Evolutionary conservation across 2,888 invertebrate genomes (phyloP), one percentile per base, ranked within the genome.

Genomic region (Parochlus steinenii): DNA sequence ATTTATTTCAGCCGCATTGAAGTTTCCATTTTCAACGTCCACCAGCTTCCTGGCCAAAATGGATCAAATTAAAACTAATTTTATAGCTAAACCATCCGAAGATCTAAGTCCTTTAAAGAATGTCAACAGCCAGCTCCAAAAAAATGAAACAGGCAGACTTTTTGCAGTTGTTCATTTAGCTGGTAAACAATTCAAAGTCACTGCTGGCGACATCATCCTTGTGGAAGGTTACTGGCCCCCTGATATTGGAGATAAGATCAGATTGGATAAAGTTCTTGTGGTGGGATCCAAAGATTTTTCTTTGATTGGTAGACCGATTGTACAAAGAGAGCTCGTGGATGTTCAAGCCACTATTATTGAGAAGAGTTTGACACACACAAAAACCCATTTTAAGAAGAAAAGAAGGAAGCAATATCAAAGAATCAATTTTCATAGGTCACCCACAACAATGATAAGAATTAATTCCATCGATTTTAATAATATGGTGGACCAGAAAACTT

Each of bases 171-270:
- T 90, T 2, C 77, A 85, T 46, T 46, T 89, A 12, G 64, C 74
- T 40, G 86, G 86, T 8, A 82, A 78, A 55, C 89, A 89, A 49
- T 82, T 76, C 58, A 78, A 85, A 57, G 66, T 90, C 0, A 85
- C 86, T 0, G 66, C 74, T 39, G 85, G 80, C n/a, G 90, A 90
- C 57, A 61, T 89, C 3, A 65, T 90, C 18, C 64, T 86, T 1
- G 62, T 89, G 1, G 78, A 82, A 56, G 83, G 83, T 1, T 72
- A 74, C 48, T 86, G 86, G 83, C 77, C 81, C 19, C 85, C 86
- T 3, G 71, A 70, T 33, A 66, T 71, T 37, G 83, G 86, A 1
- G 87, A 89, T 49, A 60, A 72, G 56, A 69, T 90, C 34, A 71
- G 67, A 41, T 56, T 89, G 30, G 83, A 89, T 47, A 90, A 90